Conservation (phyloP, 2,113 vertebrate genomes). For the Oxyruncus cristatus region DNA sequence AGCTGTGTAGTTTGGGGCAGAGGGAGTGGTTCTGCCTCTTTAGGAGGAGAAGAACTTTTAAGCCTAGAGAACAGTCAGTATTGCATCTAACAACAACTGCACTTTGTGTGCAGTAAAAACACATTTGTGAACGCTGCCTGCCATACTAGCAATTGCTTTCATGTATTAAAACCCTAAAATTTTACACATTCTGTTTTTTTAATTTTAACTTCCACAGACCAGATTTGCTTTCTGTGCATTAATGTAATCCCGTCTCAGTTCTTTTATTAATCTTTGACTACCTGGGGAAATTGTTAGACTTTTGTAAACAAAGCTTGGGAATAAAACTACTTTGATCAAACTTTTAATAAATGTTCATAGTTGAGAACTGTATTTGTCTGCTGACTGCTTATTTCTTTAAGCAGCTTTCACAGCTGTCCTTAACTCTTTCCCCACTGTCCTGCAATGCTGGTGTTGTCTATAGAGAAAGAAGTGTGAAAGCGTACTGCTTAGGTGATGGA, state of each 20-base stretch:
- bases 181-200: neutral
- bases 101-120: accelerated
- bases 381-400: conserved; percentile 29
- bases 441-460: neutral
- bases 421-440: neutral
- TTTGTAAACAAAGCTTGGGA: conserved; percentile 53
- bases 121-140: neutral
- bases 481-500: accelerated
- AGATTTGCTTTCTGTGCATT: conserved; percentile 20
- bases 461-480: neutral
- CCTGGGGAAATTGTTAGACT: conserved; percentile 10
- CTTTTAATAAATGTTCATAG: conserved; percentile 58
- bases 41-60: accelerated
- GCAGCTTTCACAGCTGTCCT: neutral
- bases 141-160: neutral
- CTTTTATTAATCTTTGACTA: neutral
- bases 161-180: neutral
- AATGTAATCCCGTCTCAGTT: neutral
- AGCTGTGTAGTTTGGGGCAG: accelerated
- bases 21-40: neutral
- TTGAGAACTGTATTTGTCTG: conserved; percentile 24
- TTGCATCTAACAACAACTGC: neutral
- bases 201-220: neutral
- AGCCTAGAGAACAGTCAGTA: accelerated
- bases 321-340: neutral